Conservation (phyloP, 2,888 invertebrate genomes). For the Tinea pellionella region DNA sequence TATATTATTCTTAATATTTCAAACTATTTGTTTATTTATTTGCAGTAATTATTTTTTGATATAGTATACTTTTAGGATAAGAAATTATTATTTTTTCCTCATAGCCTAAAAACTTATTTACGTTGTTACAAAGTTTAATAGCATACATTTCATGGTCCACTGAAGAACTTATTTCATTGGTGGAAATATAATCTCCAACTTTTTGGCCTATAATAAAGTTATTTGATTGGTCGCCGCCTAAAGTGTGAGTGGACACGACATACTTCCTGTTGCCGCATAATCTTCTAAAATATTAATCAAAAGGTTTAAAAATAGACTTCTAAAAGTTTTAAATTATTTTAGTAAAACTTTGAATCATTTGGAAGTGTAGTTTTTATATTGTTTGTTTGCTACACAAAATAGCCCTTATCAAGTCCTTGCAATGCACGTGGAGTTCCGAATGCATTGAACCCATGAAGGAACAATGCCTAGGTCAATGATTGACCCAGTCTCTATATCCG, state of each 20-base stretch:
- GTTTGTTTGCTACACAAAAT: background rate
- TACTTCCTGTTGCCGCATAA: conserved; percentile 45
- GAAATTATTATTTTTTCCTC: too few relatives aligned
- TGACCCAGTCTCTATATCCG: background rate
- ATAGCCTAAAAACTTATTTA: conserved; percentile 4
- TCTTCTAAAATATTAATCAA: background rate
- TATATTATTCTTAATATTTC: background rate
- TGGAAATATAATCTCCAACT: conserved; percentile 39
- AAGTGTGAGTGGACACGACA: conserved; percentile 54
- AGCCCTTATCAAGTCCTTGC: background rate
- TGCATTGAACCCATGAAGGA: background rate
- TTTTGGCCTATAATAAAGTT: conserved; percentile 35
- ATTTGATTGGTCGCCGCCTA: conserved; percentile 54
- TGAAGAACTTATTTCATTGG: conserved; percentile 49
- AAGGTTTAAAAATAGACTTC: background rate
- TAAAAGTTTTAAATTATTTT: background rate
- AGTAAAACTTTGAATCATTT: background rate
- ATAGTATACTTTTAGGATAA: too few relatives aligned
- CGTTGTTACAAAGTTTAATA: conserved; percentile 38
- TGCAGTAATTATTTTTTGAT: too few relatives aligned
- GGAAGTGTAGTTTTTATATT: background rate
- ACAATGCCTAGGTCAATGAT: background rate
- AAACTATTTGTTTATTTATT: background rate
- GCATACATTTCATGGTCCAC: conserved; percentile 46
- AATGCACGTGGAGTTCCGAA: background rate